Conservation (phyloP, 2,888 invertebrate species). For the Brachynemurus nebulosus region DNA sequence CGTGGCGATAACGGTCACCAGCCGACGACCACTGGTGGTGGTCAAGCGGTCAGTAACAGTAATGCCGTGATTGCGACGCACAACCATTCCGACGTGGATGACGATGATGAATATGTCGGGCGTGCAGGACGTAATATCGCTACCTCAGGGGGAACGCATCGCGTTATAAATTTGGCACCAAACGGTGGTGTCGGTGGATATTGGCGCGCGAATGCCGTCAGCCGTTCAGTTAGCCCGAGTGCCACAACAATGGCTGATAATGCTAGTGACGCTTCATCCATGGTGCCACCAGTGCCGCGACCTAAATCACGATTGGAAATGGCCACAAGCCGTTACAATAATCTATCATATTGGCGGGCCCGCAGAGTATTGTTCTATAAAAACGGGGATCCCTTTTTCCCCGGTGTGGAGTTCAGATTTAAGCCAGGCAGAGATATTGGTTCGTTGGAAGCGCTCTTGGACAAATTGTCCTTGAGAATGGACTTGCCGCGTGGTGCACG, state of each 20-base stretch:
- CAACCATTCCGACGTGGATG: slow-evolving; percentile 2
- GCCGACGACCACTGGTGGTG: slow-evolving; percentile 24
- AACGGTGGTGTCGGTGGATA: slow-evolving; percentile 35
- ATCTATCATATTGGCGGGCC: slow-evolving; percentile 78
- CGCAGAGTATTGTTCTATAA: slow-evolving; percentile 79
- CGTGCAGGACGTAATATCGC: slow-evolving; percentile 14
- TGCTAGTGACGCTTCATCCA: slow-evolving; percentile 40
- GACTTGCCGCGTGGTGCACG: slow-evolving; percentile 79
- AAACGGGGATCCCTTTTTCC: slow-evolving; percentile 87
- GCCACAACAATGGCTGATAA: slow-evolving; percentile 37
- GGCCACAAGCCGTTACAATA: slow-evolving; percentile 46
- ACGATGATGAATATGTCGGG: slow-evolving; percentile 19
- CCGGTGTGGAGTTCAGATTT: slow-evolving; percentile 77
- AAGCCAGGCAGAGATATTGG: slow-evolving; percentile 80
- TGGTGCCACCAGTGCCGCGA: slow-evolving; percentile 38
- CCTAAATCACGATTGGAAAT: slow-evolving; percentile 36
- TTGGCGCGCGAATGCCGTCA: slow-evolving; percentile 37
- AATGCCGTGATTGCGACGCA: slow-evolving; percentile 20
- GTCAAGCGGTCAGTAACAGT: slow-evolving; percentile 17
- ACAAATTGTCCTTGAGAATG: slow-evolving; percentile 75
- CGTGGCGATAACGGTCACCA: slow-evolving; percentile 25
- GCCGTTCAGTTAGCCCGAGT: slow-evolving; percentile 35
- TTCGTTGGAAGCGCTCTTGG: slow-evolving; percentile 70
- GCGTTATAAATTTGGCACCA: slow-evolving; percentile 36
- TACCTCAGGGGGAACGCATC: slow-evolving; percentile 22